Conservation (phyloP, 1,140 invertebrate species). For the Fopius arisanus region DNA sequence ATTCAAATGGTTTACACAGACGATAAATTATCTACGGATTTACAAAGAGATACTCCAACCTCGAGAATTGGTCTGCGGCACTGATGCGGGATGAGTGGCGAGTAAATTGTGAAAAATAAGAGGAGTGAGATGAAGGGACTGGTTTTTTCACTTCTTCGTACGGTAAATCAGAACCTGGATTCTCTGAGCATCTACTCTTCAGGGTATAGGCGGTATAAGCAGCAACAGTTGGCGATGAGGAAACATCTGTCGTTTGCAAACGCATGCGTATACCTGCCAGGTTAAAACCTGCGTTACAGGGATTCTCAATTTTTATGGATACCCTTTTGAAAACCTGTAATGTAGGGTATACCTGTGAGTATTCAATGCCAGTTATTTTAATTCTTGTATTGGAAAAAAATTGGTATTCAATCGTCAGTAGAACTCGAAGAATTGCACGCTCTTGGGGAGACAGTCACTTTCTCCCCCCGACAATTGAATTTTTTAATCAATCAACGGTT, state of each 20-base stretch:
- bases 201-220: constrained; percentile 5
- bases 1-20: not conserved
- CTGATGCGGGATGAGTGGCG: not conserved
- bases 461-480: too few relatives aligned
- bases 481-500: too few relatives aligned
- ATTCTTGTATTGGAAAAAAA: not conserved
- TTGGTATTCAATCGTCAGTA: not conserved
- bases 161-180: constrained; percentile 49
- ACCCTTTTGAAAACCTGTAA: not conserved
- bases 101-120: constrained; percentile 1
- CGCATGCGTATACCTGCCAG: constrained; percentile 49
- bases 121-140: constrained; percentile 9
- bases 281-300: constrained; percentile 50
- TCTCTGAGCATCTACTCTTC: not conserved
- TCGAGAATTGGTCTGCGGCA: not conserved
- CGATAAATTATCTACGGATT: constrained; percentile 27
- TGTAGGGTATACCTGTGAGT: not conserved
- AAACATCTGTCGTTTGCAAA: constrained; percentile 57
- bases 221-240: constrained; percentile 58
- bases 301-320: constrained; percentile 50
- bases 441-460: too few relatives aligned
- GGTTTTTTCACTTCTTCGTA: constrained; percentile 36
- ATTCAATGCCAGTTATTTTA: constrained; percentile 13
- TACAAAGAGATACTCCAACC: not conserved
- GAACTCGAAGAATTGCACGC: not conserved